Conservation (phyloP, 2,113 vertebrate species). For the Accipiter virgatus region DNA sequence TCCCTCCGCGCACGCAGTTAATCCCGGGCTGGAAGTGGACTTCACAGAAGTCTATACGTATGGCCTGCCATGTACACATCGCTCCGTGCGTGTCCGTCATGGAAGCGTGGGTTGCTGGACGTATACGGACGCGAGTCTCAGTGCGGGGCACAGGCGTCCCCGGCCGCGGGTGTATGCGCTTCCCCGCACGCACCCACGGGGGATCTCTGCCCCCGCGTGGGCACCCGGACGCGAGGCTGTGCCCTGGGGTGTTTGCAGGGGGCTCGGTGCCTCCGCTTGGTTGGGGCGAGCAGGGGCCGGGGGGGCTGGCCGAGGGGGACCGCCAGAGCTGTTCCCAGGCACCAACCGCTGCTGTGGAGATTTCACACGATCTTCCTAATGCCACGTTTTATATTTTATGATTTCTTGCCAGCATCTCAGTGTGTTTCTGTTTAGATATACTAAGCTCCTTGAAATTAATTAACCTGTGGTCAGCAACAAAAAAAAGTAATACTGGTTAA, state of each 20-base stretch:
- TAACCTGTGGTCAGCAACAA: conserved; percentile 66
- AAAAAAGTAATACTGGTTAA: conserved; percentile 22
- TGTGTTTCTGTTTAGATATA: conserved; percentile 73
- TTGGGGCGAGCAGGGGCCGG: not conserved
- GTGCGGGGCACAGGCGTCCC: rapidly evolving
- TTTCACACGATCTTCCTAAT: conserved; percentile 49
- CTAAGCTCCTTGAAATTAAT: conserved; percentile 74
- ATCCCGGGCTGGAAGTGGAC: not conserved
- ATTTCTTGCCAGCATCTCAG: conserved; percentile 65
- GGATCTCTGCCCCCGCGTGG: too few relatives aligned
- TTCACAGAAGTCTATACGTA: rapidly evolving
- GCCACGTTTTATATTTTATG: conserved; percentile 40
- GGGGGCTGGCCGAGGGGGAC: not conserved
- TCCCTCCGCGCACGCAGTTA: not conserved
- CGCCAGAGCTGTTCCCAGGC: not conserved
- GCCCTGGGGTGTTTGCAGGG: not conserved
- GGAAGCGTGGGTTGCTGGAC: not conserved
- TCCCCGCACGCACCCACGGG: not conserved
- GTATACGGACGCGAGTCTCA: rapidly evolving
- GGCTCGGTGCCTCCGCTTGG: not conserved
- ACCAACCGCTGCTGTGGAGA: not conserved
- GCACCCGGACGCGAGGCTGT: not conserved
- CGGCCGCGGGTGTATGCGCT: not conserved
- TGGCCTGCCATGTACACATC: rapidly evolving
- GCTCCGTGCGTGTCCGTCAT: rapidly evolving